These are phyloP conservation scores for Streptopelia turtur DNA, from an alignment of 2,797 vertebrate species.

Conservation along the genomic window DNA sequence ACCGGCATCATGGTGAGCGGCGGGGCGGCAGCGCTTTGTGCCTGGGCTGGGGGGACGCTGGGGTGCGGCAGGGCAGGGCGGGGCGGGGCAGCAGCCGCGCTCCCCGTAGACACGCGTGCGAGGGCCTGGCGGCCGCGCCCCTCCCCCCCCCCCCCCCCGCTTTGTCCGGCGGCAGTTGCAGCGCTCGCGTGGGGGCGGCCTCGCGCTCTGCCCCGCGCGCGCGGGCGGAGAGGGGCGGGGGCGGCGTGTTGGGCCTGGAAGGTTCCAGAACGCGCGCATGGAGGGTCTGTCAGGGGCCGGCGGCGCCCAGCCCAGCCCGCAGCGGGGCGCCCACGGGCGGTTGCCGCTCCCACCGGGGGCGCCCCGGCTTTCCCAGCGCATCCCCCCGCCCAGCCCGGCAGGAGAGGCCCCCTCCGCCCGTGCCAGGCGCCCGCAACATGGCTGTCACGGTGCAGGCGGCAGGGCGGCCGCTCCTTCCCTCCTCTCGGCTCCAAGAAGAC, in stretches of 20 bases:
- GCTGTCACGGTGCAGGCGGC: neutral
- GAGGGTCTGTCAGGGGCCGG: neutral
- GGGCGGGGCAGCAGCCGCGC: neutral
- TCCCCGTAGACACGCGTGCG: neutral
- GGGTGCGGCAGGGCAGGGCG: neutral
- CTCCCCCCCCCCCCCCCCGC: neutral
- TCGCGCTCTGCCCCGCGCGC: neutral
- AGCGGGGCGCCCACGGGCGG: neutral
- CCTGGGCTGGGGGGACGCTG: fast-evolving
- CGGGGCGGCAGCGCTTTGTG: no score
- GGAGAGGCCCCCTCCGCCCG: neutral
- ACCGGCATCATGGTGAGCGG: conserved; percentile 4
- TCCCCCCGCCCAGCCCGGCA: no score
- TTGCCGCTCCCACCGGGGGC: no score
- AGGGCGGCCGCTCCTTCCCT: neutral
- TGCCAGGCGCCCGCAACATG: neutral
- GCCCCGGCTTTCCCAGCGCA: no score
- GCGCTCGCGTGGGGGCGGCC: neutral
- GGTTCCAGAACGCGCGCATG: neutral
- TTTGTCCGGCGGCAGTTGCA: neutral
- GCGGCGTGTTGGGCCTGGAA: neutral
- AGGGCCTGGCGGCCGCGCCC: neutral
- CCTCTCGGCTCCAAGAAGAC: fast-evolving
- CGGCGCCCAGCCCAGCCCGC: no score
- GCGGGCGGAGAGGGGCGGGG: neutral